Evolutionary conservation across 2,888 invertebrate species (phyloP).

Genomic region (Chrysopilus asiliformis): DNA sequence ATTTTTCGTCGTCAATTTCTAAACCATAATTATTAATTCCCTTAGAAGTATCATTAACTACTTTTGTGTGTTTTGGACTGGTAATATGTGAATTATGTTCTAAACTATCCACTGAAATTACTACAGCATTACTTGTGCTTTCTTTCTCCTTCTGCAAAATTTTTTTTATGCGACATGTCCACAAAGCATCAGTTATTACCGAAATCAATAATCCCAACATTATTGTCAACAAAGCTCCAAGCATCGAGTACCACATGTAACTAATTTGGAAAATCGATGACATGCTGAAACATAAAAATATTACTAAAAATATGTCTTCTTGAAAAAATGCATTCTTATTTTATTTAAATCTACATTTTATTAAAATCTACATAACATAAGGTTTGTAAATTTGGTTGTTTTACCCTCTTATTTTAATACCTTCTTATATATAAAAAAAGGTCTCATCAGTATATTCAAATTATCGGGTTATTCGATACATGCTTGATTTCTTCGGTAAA

Average conservation of each 20-base stretch:
- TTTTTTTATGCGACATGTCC: constrained; percentile 25
- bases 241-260: constrained; percentile 81
- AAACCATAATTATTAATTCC: constrained; percentile 31
- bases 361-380: too few relatives aligned
- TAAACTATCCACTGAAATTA: constrained; percentile 1
- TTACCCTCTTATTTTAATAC: too few relatives aligned
- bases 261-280: constrained; percentile 58
- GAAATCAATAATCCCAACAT: constrained; percentile 60
- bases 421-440: too few relatives aligned
- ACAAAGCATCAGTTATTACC: constrained; percentile 39
- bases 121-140: constrained; percentile 1
- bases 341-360: too few relatives aligned
- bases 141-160: constrained; percentile 20
- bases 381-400: too few relatives aligned
- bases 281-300: constrained; percentile 21
- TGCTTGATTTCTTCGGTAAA: too few relatives aligned
- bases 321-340: too few relatives aligned
- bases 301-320: too few relatives aligned
- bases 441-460: too few relatives aligned
- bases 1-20: constrained; percentile 30
- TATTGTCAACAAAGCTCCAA: constrained; percentile 62
- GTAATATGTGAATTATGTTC: not conserved
- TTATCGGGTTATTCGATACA: too few relatives aligned
- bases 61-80: constrained; percentile 1
- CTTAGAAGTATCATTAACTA: not conserved